phyloP scores from a whole-genome alignment of 2,797 vertebrate species.

The Miopithecus talapoin region DNA sequence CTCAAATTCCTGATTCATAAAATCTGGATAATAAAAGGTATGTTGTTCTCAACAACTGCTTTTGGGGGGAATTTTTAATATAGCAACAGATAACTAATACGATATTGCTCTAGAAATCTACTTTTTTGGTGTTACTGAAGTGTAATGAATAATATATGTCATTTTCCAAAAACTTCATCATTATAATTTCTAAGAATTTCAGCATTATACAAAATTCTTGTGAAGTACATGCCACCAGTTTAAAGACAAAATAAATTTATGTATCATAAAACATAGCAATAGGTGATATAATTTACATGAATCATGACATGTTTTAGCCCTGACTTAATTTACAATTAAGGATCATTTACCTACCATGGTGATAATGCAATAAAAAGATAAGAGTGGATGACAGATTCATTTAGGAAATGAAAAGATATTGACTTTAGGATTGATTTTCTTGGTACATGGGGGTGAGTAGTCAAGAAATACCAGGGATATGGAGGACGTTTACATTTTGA shows the following conservation, averaged over 20 bases:
- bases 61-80: not conserved
- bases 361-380: not conserved
- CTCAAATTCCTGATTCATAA: not conserved
- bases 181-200: not conserved
- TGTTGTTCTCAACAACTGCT: not conserved
- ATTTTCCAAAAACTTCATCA: not conserved
- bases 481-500: not conserved
- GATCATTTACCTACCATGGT: not conserved
- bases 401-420: not conserved
- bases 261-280: not conserved
- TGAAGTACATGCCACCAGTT: not conserved
- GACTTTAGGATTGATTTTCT: constrained; percentile 23
- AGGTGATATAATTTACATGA: not conserved
- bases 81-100: not conserved
- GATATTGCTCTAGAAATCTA: not conserved
- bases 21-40: not conserved
- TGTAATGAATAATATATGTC: not conserved
- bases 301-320: not conserved
- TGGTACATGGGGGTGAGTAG: not conserved
- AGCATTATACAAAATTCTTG: not conserved
- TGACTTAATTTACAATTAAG: constrained; percentile 4
- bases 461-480: not conserved
- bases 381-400: not conserved
- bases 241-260: not conserved
- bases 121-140: not conserved